Conservation (phyloP, 2,888 invertebrate genomes). For the Asteroscopus sphinx region DNA sequence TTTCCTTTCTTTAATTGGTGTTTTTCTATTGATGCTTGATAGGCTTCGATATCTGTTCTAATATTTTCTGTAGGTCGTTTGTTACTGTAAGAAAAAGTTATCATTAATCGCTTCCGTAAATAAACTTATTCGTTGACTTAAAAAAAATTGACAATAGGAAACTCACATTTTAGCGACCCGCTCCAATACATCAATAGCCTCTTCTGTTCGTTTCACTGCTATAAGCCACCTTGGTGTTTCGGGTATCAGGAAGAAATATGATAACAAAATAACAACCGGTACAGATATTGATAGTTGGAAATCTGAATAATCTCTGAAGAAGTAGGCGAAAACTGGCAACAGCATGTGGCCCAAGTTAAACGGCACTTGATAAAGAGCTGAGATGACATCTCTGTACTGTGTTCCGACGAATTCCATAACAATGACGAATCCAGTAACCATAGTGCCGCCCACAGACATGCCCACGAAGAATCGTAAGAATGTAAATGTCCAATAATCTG, state of each 20-base stretch:
- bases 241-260: slow-evolving; percentile 92
- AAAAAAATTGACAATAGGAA: background rate
- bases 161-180: slow-evolving; percentile 90
- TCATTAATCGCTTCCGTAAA: background rate
- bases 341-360: slow-evolving; percentile 92
- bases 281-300: slow-evolving; percentile 91
- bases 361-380: slow-evolving; percentile 92
- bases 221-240: slow-evolving; percentile 95
- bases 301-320: slow-evolving; percentile 90
- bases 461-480: slow-evolving; percentile 92
- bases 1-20: slow-evolving; percentile 85
- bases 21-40: slow-evolving; percentile 71
- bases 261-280: slow-evolving; percentile 88
- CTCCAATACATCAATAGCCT: slow-evolving; percentile 91
- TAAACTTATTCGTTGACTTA: background rate
- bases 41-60: slow-evolving; percentile 76
- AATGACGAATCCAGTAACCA: slow-evolving; percentile 91
- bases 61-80: slow-evolving; percentile 84
- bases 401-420: slow-evolving; percentile 92
- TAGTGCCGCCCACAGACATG: slow-evolving; percentile 94
- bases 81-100: slow-evolving; percentile 76
- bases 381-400: slow-evolving; percentile 86
- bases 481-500: slow-evolving; percentile 90
- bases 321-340: slow-evolving; percentile 90
- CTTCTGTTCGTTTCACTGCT: slow-evolving; percentile 91